Base-by-base conservation (phyloP, 1,140 invertebrate species). In the Apis dorsata region DNA sequence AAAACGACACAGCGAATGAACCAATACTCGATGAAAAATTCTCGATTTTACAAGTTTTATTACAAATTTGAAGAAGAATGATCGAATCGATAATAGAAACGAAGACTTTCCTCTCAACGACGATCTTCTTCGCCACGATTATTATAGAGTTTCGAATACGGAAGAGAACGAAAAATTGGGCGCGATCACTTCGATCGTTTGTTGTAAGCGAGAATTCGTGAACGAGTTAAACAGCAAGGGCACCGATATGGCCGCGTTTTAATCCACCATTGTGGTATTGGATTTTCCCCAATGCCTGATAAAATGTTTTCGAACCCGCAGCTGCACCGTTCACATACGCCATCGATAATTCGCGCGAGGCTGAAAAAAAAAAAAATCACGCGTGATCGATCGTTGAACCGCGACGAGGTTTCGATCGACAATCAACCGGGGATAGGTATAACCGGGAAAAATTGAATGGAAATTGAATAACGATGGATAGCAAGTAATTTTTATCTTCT, bases 251-350 rank as follows among this genome's bases (percentile, higher is more conserved):
- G 49, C 34, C 49, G 53, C 51, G 44, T 63, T 76, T 77, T 65
- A 77, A 77, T 77, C 62, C 62, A 53, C 62, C 57, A 24, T 44
- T 44, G 72, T 10, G 75, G 60, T 63, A 65, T 76, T 63, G 74
- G 60, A 49, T 76, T 63, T 76, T 63, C 28, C 24, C 24, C 49
- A 49, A 9, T 24, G 49, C 11, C 51, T 65, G 62, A 66, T 77
- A 66, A 66, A 77, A 78, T 34, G 60, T 73, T 76, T 75, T 49
- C 75, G 17, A 55, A 44, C 44, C 24, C 44, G 62, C 62, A 77
- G 63, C 51, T 55, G 63, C 24, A n/a, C 51, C 24, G n/a, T 77
- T 69, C 59, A 15, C 59, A 57, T 19, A 57, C 65, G 53, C 53
- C 69, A 69, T 77, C 63, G 49, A 78, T 57, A 69, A 78, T 78